A percentile compares a stretch with the other conserved stretches of the same genome.
phyloP scores from a whole-genome alignment of 1,140 invertebrate species.

The Bemisia tabaci region DNA sequence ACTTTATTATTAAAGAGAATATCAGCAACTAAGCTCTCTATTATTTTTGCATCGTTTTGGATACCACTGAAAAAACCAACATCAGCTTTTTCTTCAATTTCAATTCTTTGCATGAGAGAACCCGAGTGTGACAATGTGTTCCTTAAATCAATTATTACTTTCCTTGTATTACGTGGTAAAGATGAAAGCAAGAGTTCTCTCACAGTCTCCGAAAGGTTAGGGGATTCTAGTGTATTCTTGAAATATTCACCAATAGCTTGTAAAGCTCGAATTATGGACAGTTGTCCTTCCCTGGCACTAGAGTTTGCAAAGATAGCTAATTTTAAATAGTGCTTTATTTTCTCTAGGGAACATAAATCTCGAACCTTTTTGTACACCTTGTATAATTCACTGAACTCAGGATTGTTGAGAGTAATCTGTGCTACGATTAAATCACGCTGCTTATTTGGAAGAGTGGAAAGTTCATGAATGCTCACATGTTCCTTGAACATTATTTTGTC shows the following conservation, averaged over 20 bases:
- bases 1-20: constrained; percentile 5
- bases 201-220: constrained; percentile 1
- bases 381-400: constrained; percentile 18
- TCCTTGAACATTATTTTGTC: constrained; percentile 1
- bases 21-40: neutral
- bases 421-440: constrained; percentile 13
- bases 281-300: constrained; percentile 7
- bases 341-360: constrained; percentile 18
- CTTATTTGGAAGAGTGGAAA: constrained; percentile 9
- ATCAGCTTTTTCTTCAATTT: constrained; percentile 6
- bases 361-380: constrained; percentile 16
- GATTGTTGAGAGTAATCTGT: constrained; percentile 12
- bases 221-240: constrained; percentile 11
- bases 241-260: constrained; percentile 13
- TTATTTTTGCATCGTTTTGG: constrained; percentile 4
- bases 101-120: neutral
- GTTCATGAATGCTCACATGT: neutral
- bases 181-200: neutral
- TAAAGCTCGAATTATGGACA: constrained; percentile 7
- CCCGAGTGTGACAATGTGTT: constrained; percentile 4
- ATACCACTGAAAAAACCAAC: constrained; percentile 1
- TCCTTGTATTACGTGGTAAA: neutral
- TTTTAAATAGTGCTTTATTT: constrained; percentile 12
- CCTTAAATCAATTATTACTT: neutral
- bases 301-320: constrained; percentile 2